A percentile compares a stretch with the other conserved stretches of the same genome.
Conservation (phyloP, 2,113 vertebrate species). For the Cathartes aura region DNA sequence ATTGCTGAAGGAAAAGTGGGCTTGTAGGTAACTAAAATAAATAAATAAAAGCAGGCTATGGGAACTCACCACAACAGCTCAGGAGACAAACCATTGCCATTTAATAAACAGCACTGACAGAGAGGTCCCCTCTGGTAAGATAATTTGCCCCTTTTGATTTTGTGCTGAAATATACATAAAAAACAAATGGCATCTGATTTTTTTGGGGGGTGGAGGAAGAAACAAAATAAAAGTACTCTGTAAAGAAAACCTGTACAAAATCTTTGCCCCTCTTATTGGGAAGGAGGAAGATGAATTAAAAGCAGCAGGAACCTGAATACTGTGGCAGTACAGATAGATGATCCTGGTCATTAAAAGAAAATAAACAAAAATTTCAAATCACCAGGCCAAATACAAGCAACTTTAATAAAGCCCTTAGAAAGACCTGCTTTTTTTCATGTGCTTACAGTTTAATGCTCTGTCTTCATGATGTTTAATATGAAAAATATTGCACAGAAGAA, state of each 20-base stretch:
- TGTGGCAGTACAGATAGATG: neutral
- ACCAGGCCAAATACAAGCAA: neutral
- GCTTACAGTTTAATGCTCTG: neutral
- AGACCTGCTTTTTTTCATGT: neutral
- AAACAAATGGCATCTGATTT: neutral
- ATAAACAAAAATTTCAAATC: neutral
- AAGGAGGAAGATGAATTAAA: neutral
- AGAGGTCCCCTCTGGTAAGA: neutral
- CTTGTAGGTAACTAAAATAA: neutral
- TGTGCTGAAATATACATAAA: neutral
- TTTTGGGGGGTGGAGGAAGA: neutral
- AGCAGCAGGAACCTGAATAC: neutral
- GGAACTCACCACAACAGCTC: neutral
- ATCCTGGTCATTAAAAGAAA: neutral
- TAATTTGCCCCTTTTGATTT: neutral
- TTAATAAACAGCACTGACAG: neutral
- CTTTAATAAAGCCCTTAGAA: neutral
- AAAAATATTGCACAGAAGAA: neutral
- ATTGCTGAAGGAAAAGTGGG: neutral
- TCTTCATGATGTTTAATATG: neutral
- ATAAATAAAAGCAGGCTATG: neutral
- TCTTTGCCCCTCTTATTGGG: neutral
- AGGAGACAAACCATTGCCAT: neutral
- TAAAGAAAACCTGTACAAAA: neutral
- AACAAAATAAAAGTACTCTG: neutral